Evolutionary conservation across 2,797 vertebrate genomes (phyloP), one percentile per base, ranked within the genome.

Genomic region (Pyrocephalus nanus): DNA sequence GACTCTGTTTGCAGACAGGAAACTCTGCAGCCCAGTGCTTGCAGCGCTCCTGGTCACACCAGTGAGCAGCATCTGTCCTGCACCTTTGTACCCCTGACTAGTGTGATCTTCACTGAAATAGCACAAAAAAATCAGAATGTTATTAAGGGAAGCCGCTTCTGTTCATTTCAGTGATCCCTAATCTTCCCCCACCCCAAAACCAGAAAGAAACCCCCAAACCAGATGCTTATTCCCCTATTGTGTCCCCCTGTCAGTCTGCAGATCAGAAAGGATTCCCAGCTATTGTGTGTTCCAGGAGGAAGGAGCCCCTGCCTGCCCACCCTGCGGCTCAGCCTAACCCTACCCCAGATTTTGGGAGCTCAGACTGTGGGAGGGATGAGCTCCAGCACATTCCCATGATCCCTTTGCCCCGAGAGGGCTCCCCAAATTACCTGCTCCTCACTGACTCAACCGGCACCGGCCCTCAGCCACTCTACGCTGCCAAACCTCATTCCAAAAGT

Each of bases 1-100:
- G 75, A 76, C 62, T 93, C 78, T 54, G 14, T 36, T 93, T 95
- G 86, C 96, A 93, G 96, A 84, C 93, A 66, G 88, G 90, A 95
- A 50, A 51, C 34, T 93, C 93, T 91, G 95, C 60, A 92, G 87
- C 85, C 70, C 88, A 36, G 16, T 23, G 86, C 64, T 89, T 34
- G 89, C 76, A 85, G 73, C 42, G 40, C 74, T 66, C 40, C 88
- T 78, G 74, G 34, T 8, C 80, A 73, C 67, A 61, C 84, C 91
- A 62, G 81, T 1, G 7, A 58, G 95, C 40, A 88, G 55, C 47
- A 72, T 29, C 64, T 38, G 36, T 42, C 38, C 70, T 38, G 58
- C 55, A 40, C 83, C 65, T 85, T n/a, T 36, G 42, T 32, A n/a
- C 57, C 84, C 70, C 87, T 71, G 78, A 54, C 91, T 54, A 47